Percentiles rank a stretch among this genome's conserved stretches.
phyloP scores from a whole-genome alignment of 2,888 invertebrate genomes.

The Gnatocerus cornutus region DNA sequence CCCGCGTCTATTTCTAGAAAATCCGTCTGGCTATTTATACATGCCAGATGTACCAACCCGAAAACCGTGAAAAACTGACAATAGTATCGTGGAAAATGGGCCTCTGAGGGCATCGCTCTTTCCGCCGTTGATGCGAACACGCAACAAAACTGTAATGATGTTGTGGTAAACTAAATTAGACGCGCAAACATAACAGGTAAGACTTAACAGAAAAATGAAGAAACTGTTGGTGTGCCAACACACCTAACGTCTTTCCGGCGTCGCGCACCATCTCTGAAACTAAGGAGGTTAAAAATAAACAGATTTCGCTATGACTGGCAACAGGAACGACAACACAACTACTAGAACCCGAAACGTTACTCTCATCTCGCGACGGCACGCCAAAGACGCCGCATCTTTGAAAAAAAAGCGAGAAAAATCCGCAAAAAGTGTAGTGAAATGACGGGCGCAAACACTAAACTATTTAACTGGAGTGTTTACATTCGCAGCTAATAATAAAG shows the following conservation, averaged over 20 bases:
- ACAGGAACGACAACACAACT: constrained; percentile 55
- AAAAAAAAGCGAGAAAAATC: constrained; percentile 12
- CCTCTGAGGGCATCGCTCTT: constrained; percentile 6
- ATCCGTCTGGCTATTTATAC: constrained; percentile 38
- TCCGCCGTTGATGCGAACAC: background rate
- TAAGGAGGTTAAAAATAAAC: constrained; percentile 66
- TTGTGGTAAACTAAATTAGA: constrained; percentile 22
- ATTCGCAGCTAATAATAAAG: constrained; percentile 53
- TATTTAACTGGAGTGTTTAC: constrained; percentile 47
- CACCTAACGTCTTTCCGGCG: constrained; percentile 59
- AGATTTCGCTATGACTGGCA: constrained; percentile 62
- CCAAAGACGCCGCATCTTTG: constrained; percentile 1
- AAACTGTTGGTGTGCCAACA: constrained; percentile 49
- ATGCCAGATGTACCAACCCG: constrained; percentile 29
- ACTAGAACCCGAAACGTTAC: constrained; percentile 38
- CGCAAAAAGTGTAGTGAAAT: constrained; percentile 16
- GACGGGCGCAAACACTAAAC: constrained; percentile 18
- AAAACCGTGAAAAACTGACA: constrained; percentile 27
- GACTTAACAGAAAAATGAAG: constrained; percentile 28
- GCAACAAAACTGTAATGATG: constrained; percentile 24
- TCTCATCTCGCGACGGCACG: constrained; percentile 19
- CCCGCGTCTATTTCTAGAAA: constrained; percentile 22
- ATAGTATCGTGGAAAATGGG: background rate
- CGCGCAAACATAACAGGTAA: constrained; percentile 23
- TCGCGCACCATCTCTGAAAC: constrained; percentile 60